These are phyloP conservation scores for Burhinus oedicnemus DNA, from an alignment of 2,113 vertebrate genomes.

Conservation along the genomic window DNA sequence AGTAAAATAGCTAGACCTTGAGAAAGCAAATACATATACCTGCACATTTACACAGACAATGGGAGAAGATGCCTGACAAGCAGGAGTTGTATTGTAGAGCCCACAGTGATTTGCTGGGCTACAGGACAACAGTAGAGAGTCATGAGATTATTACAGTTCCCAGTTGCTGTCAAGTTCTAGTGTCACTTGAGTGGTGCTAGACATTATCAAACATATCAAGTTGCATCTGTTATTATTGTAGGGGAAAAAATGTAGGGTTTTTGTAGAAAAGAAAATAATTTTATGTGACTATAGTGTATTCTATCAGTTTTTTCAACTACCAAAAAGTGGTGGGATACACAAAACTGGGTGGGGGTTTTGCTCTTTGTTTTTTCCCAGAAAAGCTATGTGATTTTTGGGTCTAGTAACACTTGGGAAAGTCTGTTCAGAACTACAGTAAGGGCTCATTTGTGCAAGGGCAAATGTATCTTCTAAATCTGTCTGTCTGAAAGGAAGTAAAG, in stretches of 20 bases:
- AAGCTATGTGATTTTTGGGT: background rate
- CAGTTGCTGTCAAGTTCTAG: background rate
- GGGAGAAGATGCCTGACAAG: background rate
- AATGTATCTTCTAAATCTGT: slow-evolving; percentile 10
- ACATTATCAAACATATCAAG: background rate
- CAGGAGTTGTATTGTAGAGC: background rate
- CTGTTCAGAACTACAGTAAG: background rate
- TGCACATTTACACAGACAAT: background rate
- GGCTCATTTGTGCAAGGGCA: background rate
- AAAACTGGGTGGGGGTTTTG: background rate
- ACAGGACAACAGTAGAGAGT: background rate
- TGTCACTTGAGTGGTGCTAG: background rate
- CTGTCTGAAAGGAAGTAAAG: slow-evolving; percentile 34
- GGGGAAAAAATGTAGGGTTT: background rate
- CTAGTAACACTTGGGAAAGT: background rate
- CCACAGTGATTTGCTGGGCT: background rate
- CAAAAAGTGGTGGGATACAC: background rate
- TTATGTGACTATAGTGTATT: background rate
- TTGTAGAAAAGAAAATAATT: background rate
- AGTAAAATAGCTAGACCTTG: background rate
- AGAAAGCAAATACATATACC: background rate
- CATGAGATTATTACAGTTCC: background rate
- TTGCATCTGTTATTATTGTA: background rate
- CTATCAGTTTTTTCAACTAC: background rate
- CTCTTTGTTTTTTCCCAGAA: background rate